phyloP scores from a whole-genome alignment of 2,797 vertebrate genomes.

The Eupleurogrammus muticus region DNA sequence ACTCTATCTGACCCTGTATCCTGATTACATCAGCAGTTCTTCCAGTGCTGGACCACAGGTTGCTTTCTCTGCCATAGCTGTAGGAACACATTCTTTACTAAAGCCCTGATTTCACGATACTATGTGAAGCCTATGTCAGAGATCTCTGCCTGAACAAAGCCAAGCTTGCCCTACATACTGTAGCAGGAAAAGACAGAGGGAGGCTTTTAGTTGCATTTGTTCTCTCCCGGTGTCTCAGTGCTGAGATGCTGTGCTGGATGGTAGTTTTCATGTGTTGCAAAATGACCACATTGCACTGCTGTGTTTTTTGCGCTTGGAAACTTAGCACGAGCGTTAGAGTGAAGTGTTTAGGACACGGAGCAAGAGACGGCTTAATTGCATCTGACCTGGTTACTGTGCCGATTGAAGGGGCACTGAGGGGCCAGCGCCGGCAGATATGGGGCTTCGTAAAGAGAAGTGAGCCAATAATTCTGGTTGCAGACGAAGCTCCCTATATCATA shows the following conservation, averaged over 20 bases:
- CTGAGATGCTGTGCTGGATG: conserved; percentile 8
- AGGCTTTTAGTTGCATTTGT: not conserved
- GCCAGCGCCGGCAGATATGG: not conserved
- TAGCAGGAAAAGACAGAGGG: conserved; percentile 19
- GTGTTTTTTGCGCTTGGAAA: conserved; percentile 1
- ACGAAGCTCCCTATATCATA: not conserved
- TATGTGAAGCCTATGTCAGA: conserved; percentile 22
- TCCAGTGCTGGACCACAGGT: conserved; percentile 17
- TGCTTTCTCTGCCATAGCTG: conserved; percentile 25
- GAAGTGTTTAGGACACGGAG: not conserved
- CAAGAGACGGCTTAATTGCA: conserved; percentile 17
- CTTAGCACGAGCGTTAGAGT: conserved; percentile 1
- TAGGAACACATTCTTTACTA: conserved; percentile 48
- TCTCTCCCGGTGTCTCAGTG: conserved; percentile 1
- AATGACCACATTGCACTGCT: not conserved
- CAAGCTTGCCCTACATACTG: conserved; percentile 46
- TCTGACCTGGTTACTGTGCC: conserved; percentile 18
- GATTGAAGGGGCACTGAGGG: conserved; percentile 20
- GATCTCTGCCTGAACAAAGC: conserved; percentile 61
- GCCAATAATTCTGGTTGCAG: not conserved
- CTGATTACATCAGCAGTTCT: conserved; percentile 26
- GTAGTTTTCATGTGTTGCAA: conserved; percentile 8
- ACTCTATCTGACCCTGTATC: conserved; percentile 44
- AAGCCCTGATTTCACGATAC: conserved; percentile 42
- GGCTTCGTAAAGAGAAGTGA: not conserved